These are phyloP conservation scores for Girardinichthys multiradiatus DNA, from an alignment of 2,113 vertebrate genomes.

Conservation along the genomic window DNA sequence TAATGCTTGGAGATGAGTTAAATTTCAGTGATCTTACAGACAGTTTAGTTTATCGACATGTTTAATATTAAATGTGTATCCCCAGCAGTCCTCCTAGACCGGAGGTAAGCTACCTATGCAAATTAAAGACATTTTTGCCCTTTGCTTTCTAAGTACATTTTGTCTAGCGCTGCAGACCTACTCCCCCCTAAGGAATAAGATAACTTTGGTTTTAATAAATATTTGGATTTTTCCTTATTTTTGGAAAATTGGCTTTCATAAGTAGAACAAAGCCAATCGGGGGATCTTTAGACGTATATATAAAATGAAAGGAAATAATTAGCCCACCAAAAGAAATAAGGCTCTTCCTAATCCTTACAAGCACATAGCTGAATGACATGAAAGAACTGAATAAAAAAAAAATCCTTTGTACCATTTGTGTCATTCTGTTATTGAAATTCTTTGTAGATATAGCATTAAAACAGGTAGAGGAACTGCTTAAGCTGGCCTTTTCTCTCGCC, in stretches of 20 bases:
- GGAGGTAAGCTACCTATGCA: too few species aligned
- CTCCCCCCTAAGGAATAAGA: too few species aligned
- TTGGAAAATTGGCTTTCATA: background rate
- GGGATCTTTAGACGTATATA: too few species aligned
- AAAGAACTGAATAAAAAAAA: background rate
- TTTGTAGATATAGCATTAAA: background rate
- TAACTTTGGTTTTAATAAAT: too few species aligned
- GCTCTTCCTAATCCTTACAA: background rate
- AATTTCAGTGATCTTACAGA: too few species aligned
- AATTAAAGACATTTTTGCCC: too few species aligned
- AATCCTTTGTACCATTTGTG: background rate
- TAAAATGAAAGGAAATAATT: background rate
- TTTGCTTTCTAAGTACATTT: too few species aligned
- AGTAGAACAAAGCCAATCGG: background rate
- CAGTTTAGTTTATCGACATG: background rate
- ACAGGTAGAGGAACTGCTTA: background rate
- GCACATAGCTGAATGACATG: too few species aligned
- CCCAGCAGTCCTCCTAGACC: background rate
- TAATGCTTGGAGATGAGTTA: background rate
- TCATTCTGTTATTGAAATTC: too few species aligned
- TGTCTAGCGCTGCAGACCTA: too few species aligned
- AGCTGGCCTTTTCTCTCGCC: background rate
- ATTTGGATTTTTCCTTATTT: background rate
- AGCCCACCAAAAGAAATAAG: background rate
- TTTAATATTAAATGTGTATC: constrained; percentile 17